These are phyloP conservation scores for Scaptomyza flava DNA, from an alignment of 2,888 invertebrate species.

Conservation along the genomic window DNA sequence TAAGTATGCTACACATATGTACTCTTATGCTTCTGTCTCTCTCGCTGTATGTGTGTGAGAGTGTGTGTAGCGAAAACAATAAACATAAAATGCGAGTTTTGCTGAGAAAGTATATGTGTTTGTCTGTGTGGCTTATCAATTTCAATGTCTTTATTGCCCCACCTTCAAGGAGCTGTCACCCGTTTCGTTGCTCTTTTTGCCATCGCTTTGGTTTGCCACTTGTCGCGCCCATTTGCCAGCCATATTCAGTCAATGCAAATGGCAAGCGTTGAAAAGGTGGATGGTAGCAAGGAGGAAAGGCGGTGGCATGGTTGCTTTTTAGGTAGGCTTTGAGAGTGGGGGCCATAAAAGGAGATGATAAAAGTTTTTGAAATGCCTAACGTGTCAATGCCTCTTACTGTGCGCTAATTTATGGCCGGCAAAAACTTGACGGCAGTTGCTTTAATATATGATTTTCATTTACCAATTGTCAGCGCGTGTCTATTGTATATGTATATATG, in stretches of 20 bases:
- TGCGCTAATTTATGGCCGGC: slow-evolving; percentile 66
- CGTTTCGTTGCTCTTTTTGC: slow-evolving; percentile 19
- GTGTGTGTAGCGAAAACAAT: slow-evolving; percentile 58
- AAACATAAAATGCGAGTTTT: slow-evolving; percentile 59
- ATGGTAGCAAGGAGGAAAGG: background rate
- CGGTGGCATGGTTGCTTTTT: background rate
- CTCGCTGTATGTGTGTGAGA: slow-evolving; percentile 26
- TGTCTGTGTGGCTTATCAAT: slow-evolving; percentile 62
- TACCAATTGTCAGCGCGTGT: slow-evolving; percentile 35
- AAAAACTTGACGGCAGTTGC: slow-evolving; percentile 38
- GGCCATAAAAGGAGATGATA: slow-evolving; percentile 62
- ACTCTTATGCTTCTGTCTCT: background rate
- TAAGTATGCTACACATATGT: slow-evolving; percentile 24
- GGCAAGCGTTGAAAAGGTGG: background rate
- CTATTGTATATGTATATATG: background rate
- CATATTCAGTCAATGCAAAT: slow-evolving; percentile 62
- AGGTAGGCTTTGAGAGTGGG: background rate
- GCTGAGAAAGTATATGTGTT: background rate
- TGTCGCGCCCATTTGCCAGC: slow-evolving; percentile 62
- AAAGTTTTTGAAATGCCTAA: slow-evolving; percentile 58
- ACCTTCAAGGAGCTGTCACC: slow-evolving; percentile 8
- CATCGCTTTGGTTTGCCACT: slow-evolving; percentile 41
- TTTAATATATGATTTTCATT: slow-evolving; percentile 41
- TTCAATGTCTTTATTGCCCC: slow-evolving; percentile 42
- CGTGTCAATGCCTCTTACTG: slow-evolving; percentile 54